A percentile compares a stretch with the other conserved stretches of the same genome.
Evolutionary conservation across 2,797 vertebrate species (phyloP).

Genomic region (Scyliorhinus canicula): DNA sequence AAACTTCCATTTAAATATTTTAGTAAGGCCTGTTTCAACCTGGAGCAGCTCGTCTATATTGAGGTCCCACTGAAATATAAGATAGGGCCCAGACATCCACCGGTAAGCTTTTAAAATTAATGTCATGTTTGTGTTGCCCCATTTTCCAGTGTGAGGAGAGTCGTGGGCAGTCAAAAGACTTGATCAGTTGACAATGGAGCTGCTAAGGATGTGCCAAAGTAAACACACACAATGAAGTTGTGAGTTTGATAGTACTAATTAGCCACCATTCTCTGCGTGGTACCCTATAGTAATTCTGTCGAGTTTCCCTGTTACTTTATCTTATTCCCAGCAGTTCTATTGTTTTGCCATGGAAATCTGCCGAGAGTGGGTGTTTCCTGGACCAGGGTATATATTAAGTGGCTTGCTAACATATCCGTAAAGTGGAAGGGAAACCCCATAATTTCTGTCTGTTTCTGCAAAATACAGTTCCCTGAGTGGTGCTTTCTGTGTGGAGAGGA

Average conservation of each 20-base stretch:
- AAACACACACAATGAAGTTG: background rate
- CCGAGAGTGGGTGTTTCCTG: background rate
- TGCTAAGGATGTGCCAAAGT: background rate
- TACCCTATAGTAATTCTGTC: background rate
- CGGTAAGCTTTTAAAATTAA: background rate
- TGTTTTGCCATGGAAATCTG: background rate
- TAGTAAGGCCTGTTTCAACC: background rate
- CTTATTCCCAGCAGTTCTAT: background rate
- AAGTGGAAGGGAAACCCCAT: background rate
- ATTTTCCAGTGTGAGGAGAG: background rate
- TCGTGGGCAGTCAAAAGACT: background rate
- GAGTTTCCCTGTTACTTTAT: background rate
- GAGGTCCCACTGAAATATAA: background rate
- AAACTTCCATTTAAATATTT: background rate
- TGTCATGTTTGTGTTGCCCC: background rate
- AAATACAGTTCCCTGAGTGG: background rate
- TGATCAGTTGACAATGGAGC: background rate
- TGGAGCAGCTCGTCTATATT: background rate
- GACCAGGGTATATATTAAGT: background rate
- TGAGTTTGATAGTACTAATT: background rate
- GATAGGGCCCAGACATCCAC: background rate
- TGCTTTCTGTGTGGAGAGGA: background rate
- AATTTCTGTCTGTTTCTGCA: background rate
- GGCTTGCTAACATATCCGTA: background rate
- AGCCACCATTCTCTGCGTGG: background rate